These are phyloP conservation scores for Dicyrtomina minuta DNA, from an alignment of 2,888 invertebrate genomes.

Conservation along the genomic window DNA sequence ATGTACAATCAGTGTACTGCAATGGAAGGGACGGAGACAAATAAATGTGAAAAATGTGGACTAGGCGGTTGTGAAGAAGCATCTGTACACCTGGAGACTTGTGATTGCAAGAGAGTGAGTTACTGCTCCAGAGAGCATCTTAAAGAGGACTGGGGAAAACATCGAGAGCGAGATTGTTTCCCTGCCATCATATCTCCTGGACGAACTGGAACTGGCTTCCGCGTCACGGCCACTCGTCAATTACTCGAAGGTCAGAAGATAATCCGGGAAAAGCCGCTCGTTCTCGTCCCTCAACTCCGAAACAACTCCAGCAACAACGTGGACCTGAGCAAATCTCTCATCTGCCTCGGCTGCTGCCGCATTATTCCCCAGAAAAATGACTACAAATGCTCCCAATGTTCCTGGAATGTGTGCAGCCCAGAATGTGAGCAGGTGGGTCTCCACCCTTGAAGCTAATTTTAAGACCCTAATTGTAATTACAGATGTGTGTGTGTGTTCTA, in stretches of 20 bases:
- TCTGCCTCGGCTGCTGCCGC: conserved; percentile 10
- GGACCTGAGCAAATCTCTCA: background rate
- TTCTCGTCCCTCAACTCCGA: background rate
- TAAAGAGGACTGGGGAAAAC: conserved; percentile 13
- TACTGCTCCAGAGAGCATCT: conserved; percentile 11
- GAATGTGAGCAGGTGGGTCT: conserved; percentile 10
- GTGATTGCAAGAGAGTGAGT: conserved; percentile 4
- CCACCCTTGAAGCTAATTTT: background rate
- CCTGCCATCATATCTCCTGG: background rate
- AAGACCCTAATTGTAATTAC: background rate
- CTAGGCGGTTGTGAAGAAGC: background rate
- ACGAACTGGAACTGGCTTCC: background rate
- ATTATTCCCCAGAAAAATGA: background rate
- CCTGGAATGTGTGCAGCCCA: background rate
- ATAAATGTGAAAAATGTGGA: conserved; percentile 9
- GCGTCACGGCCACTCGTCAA: conserved; percentile 14
- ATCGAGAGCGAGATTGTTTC: conserved; percentile 16
- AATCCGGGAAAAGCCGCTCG: conserved; percentile 12
- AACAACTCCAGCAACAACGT: background rate
- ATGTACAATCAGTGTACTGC: no score
- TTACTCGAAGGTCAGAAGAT: conserved; percentile 18
- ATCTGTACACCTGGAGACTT: background rate
- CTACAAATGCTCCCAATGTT: background rate
- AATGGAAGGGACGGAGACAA: background rate
- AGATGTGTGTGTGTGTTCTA: background rate